These are phyloP conservation scores for Adoxophyes honmai DNA, from an alignment of 1,140 invertebrate genomes.

Conservation along the genomic window DNA sequence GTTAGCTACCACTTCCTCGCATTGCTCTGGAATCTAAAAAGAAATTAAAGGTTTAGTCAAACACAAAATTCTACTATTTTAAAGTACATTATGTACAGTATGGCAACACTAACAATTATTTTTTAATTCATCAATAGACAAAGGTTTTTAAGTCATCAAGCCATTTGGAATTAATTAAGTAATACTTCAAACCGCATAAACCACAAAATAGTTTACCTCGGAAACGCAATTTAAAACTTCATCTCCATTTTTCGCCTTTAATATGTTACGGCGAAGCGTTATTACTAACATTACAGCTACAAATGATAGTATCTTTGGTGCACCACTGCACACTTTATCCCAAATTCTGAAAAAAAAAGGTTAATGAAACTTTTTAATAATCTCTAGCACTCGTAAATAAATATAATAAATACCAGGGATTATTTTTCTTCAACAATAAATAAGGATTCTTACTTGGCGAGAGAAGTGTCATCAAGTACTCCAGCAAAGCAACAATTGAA, in stretches of 20 bases:
- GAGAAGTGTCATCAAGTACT: slow-evolving; percentile 85
- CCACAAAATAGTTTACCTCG: slow-evolving; percentile 78
- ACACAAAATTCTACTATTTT: not conserved
- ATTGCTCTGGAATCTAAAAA: slow-evolving; percentile 85
- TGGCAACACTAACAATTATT: slow-evolving; percentile 16
- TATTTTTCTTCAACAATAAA: slow-evolving; percentile 12
- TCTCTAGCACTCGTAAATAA: too few relatives aligned
- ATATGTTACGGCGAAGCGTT: slow-evolving; percentile 81
- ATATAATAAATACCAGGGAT: too few relatives aligned
- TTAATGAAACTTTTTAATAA: not conserved
- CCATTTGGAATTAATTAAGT: too few relatives aligned
- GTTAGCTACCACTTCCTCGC: slow-evolving; percentile 85
- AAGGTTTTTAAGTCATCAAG: too few relatives aligned
- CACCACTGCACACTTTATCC: slow-evolving; percentile 92
- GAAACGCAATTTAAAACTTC: slow-evolving; percentile 81
- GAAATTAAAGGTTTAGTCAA: slow-evolving; percentile 2
- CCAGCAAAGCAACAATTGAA: slow-evolving; percentile 89
- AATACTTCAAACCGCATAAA: too few relatives aligned
- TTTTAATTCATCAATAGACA: not conserved
- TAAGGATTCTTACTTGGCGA: slow-evolving; percentile 81
- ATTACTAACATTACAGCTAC: slow-evolving; percentile 85
- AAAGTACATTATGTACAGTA: not conserved
- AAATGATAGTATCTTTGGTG: slow-evolving; percentile 88
- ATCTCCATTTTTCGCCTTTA: slow-evolving; percentile 79
- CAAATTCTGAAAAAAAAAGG: slow-evolving; percentile 82